Percentiles rank a stretch among this genome's conserved stretches.
Conservation (phyloP, 2,888 invertebrate genomes). For the Ophion ventricosus region DNA sequence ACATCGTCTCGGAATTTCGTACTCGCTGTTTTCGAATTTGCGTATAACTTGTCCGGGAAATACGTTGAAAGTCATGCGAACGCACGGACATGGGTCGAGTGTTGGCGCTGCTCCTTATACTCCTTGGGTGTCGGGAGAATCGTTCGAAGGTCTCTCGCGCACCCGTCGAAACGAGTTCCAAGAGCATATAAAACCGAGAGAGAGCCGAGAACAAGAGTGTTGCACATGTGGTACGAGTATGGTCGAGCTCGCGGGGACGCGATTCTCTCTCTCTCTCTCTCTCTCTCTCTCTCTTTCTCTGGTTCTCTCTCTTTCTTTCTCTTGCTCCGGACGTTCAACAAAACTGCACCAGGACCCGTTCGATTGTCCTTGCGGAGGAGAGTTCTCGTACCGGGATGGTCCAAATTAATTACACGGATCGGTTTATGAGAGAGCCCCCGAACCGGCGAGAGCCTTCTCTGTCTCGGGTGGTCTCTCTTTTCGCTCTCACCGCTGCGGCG, state of each 20-base stretch:
- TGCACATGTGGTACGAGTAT: slow-evolving; percentile 25
- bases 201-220: slow-evolving; percentile 32
- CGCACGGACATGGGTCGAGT: slow-evolving; percentile 12
- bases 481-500: slow-evolving; percentile 33
- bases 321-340: neutral
- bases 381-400: slow-evolving; percentile 61
- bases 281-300: too few relatives aligned
- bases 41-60: slow-evolving; percentile 48
- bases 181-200: slow-evolving; percentile 43
- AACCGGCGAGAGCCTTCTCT: slow-evolving; percentile 45
- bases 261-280: neutral
- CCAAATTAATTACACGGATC: slow-evolving; percentile 66
- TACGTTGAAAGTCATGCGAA: slow-evolving; percentile 42
- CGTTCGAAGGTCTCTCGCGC: slow-evolving; percentile 58
- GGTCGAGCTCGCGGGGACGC: slow-evolving; percentile 2
- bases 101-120: slow-evolving; percentile 12
- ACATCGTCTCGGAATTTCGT: slow-evolving; percentile 21
- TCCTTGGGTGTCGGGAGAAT: slow-evolving; percentile 23
- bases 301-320: too few relatives aligned
- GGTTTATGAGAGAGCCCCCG: slow-evolving; percentile 62
- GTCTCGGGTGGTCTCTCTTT: slow-evolving; percentile 61
- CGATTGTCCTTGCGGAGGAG: slow-evolving; percentile 60
- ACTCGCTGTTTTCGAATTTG: slow-evolving; percentile 45
- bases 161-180: slow-evolving; percentile 62
- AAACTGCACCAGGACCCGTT: slow-evolving; percentile 38